A percentile compares a stretch with the other conserved stretches of the same genome.
These are phyloP conservation scores for Tachycineta bicolor DNA, from an alignment of 2,113 vertebrate species.

Conservation along the genomic window DNA sequence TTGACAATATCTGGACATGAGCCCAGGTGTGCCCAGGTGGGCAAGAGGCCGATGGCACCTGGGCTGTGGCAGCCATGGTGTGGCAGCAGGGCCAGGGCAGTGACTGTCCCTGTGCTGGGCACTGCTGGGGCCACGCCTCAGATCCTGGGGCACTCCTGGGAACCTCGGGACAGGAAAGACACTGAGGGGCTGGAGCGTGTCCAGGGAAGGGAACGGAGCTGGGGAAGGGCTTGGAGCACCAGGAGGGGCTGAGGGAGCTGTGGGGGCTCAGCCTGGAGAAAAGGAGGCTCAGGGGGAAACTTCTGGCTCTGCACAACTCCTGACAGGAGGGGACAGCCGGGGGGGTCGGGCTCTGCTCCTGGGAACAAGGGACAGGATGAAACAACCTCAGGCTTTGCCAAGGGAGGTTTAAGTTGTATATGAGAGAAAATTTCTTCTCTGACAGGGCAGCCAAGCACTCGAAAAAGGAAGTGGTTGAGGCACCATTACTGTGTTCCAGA, in stretches of 20 bases:
- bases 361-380: background rate
- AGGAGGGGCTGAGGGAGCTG: background rate
- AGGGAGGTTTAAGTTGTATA: background rate
- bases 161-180: background rate
- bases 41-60: background rate
- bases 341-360: background rate
- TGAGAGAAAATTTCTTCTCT: background rate
- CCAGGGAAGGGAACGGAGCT: background rate
- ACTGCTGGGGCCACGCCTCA: background rate
- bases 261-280: background rate
- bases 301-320: background rate
- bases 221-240: background rate
- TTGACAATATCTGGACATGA: background rate
- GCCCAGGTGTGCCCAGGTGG: background rate
- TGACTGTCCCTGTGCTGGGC: background rate
- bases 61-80: background rate
- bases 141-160: background rate
- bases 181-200: background rate
- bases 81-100: background rate
- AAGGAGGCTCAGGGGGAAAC: background rate
- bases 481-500: background rate
- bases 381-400: accelerated
- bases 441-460: background rate
- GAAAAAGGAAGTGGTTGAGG: background rate
- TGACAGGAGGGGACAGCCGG: background rate